Evolutionary conservation across 1,140 invertebrate species (phyloP).

Genomic region (Ridgeia piscesae): DNA sequence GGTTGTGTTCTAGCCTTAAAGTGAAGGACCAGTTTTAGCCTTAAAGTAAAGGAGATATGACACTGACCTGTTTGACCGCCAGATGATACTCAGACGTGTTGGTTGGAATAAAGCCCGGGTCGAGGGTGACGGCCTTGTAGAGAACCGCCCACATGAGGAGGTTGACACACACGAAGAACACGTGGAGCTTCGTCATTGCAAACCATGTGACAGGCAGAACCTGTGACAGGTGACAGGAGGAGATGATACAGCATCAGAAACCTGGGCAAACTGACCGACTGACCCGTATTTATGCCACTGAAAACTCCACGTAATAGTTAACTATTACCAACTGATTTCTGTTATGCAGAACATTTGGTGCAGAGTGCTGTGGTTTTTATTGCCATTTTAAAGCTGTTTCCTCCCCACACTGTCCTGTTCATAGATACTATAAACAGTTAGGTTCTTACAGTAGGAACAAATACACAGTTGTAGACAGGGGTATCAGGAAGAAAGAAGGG

Average conservation of each 20-base stretch:
- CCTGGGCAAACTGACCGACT: neutral
- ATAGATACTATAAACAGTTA: no score
- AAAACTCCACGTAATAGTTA: no score
- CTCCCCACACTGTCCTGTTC: no score
- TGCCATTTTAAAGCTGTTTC: no score
- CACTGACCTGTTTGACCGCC: slow-evolving; percentile 70
- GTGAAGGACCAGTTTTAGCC: no score
- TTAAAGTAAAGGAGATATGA: neutral
- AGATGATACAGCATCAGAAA: neutral
- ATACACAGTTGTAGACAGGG: no score
- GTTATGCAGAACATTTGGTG: neutral
- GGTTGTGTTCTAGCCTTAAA: no score
- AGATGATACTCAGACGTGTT: slow-evolving; percentile 86
- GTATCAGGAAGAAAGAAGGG: no score
- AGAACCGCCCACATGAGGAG: slow-evolving; percentile 88
- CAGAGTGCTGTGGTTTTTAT: no score
- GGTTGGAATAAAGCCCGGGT: slow-evolving; percentile 85
- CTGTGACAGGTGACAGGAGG: slow-evolving; percentile 54
- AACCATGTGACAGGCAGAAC: slow-evolving; percentile 90
- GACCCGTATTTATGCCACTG: neutral
- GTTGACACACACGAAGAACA: slow-evolving; percentile 88
- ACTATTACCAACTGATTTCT: neutral
- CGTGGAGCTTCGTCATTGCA: slow-evolving; percentile 77
- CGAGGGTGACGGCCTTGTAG: slow-evolving; percentile 82
- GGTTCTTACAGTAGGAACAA: no score